Evolutionary conservation across 1,140 invertebrate genomes (phyloP).

Genomic region (Nautilus pompilius): DNA sequence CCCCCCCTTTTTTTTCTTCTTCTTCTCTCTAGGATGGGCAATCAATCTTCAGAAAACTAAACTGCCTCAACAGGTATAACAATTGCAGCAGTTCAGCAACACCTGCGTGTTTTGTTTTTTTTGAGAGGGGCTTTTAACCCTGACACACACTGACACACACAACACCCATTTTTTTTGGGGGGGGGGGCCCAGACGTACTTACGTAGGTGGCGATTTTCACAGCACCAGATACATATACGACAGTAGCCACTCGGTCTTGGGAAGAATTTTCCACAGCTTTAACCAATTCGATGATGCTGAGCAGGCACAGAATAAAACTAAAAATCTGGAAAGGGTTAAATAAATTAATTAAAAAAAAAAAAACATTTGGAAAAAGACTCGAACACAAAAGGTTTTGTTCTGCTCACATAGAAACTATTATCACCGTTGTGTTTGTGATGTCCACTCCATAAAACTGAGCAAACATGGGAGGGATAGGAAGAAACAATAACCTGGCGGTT

Average conservation of each 20-base stretch:
- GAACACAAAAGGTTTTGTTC: too few relatives aligned
- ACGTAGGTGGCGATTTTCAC: conserved; percentile 10
- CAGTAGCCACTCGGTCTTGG: conserved; percentile 1
- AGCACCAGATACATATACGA: conserved; percentile 13
- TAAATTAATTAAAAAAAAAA: too few relatives aligned
- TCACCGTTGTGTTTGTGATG: too few relatives aligned
- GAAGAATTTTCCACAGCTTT: neutral
- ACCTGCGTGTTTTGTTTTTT: neutral
- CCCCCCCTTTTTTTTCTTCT: too few relatives aligned
- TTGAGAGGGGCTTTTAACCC: neutral
- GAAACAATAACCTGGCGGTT: too few relatives aligned
- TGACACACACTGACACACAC: neutral
- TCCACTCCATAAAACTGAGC: too few relatives aligned
- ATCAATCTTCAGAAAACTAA: neutral
- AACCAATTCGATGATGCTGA: conserved; percentile 1
- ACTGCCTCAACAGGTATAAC: neutral
- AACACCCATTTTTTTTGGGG: neutral
- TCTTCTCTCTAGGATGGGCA: too few relatives aligned
- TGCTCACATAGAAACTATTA: too few relatives aligned
- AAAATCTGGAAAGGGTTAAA: too few relatives aligned
- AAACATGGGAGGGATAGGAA: too few relatives aligned
- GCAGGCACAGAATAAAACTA: conserved; percentile 9
- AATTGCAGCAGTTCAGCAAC: neutral
- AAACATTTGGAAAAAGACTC: too few relatives aligned
- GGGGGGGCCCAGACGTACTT: neutral